Base-by-base conservation (phyloP, 2,113 vertebrate genomes). In the Laticauda laticaudata region DNA sequence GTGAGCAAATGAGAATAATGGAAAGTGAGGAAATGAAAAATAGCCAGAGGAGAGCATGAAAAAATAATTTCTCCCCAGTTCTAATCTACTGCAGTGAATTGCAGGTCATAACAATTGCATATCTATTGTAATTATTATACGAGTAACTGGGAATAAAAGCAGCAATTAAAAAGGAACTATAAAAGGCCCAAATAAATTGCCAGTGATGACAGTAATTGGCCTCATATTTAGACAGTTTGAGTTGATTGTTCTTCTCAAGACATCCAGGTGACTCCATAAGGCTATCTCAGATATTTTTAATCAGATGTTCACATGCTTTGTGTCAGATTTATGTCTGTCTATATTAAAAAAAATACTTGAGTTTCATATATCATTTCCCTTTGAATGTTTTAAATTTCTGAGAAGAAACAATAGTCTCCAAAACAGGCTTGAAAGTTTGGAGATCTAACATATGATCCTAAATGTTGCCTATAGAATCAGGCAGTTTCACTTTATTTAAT, bases 191-290 rank as follows among this genome's bases (percentile, higher is more conserved):
- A 53, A 87, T 51, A 92, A 34, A 18, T 54, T 14, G 23, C 34
- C 18, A 95, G 89, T 81, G 94, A 92, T 92, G 94, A 90, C 94
- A 85, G 95, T 95, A 90, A 91, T 7, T 90, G 94, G 95, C 34
- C 54, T 92, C 23, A 39, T 69, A 69, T 69, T 69, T 69, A 69
- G 29, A 69, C 64, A 69, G 26, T 34, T 34, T 69, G 64, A 69
- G 64, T 69, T 69, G 64, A 69, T 34, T 34, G 29, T 34, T 69
- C 64, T 69, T 69, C 29, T 34, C 64, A 69, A 69, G 29, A 61
- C 34, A 45, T 14, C 5, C 2, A 89, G 55, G 34, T 45, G 55
- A 2, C 91, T 91, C 93, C 86, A 91, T 87, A 95, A 92, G 9
- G 21, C 34, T 51, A 64, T 29, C 34, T 56, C 24, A 45, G 90